phyloP scores from a whole-genome alignment of 2,113 vertebrate genomes.

The Takifugu flavidus region DNA sequence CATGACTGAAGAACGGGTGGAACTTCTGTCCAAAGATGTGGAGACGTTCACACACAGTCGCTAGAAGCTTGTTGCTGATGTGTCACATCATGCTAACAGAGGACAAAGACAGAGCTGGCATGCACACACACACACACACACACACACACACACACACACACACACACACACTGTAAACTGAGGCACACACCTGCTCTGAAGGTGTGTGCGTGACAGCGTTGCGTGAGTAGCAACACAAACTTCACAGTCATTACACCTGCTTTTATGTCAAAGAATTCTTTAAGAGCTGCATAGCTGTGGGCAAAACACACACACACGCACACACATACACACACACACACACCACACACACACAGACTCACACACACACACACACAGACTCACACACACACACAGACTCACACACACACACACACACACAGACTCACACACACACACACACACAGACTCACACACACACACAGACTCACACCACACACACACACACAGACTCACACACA shows the following conservation, averaged over 20 bases:
- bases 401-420: background rate
- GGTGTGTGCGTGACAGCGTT: slow-evolving; percentile 59
- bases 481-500: background rate
- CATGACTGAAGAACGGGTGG: too few relatives aligned
- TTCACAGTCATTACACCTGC: slow-evolving; percentile 69
- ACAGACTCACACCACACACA: background rate
- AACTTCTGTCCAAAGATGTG: too few relatives aligned
- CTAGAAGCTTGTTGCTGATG: background rate
- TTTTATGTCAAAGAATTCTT: slow-evolving; percentile 68
- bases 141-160: slow-evolving; percentile 14
- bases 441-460: too few relatives aligned
- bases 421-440: background rate
- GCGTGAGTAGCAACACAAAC: slow-evolving; percentile 61
- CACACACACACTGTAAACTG: slow-evolving; percentile 8
- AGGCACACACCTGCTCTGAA: slow-evolving; percentile 55
- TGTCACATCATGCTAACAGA: slow-evolving; percentile 25
- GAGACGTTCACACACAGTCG: too few relatives aligned
- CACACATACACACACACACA: background rate
- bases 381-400: too few relatives aligned
- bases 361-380: background rate
- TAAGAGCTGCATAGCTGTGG: slow-evolving; percentile 46
- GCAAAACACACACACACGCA: slow-evolving; percentile 40
- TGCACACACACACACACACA: too few relatives aligned
- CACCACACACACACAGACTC: too few relatives aligned
- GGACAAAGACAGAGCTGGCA: slow-evolving; percentile 34